Conservation (phyloP, 2,113 vertebrate genomes). For the Passer montanus region DNA sequence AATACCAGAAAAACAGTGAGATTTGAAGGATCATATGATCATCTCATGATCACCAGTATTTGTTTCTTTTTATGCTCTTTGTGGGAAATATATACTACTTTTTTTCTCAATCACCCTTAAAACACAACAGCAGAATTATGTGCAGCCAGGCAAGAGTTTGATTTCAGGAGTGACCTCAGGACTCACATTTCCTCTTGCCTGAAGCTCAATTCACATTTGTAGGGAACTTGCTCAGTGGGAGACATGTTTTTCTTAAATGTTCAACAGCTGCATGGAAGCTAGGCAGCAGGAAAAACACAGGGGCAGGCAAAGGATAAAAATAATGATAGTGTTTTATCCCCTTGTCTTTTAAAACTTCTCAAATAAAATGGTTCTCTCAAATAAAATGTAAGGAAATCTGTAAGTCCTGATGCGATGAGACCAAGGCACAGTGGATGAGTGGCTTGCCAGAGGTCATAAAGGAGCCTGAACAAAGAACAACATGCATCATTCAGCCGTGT, state of each 20-base stretch:
- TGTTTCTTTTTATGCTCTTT: not conserved
- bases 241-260: constrained; percentile 59
- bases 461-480: not conserved
- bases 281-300: constrained; percentile 27
- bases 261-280: constrained; percentile 53
- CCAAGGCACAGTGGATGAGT: not conserved
- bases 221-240: constrained; percentile 57
- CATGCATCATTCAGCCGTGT: not conserved
- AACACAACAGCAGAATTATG: constrained; percentile 34
- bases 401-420: constrained; percentile 4
- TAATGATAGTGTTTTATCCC: not conserved
- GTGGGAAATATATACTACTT: not conserved
- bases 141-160: not conserved
- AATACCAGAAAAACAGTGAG: not conserved
- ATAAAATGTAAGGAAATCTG: not conserved
- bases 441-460: not conserved
- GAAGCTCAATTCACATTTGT: constrained; percentile 36
- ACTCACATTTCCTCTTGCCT: constrained; percentile 53
- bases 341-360: constrained; percentile 29
- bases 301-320: constrained; percentile 17
- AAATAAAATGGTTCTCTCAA: not conserved
- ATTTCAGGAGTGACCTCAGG: constrained; percentile 49
- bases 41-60: constrained; percentile 9
- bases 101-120: not conserved
- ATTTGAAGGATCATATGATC: not conserved